Evolutionary conservation across 2,113 vertebrate species (phyloP).

Genomic region (Campylomormyrus numenius): DNA sequence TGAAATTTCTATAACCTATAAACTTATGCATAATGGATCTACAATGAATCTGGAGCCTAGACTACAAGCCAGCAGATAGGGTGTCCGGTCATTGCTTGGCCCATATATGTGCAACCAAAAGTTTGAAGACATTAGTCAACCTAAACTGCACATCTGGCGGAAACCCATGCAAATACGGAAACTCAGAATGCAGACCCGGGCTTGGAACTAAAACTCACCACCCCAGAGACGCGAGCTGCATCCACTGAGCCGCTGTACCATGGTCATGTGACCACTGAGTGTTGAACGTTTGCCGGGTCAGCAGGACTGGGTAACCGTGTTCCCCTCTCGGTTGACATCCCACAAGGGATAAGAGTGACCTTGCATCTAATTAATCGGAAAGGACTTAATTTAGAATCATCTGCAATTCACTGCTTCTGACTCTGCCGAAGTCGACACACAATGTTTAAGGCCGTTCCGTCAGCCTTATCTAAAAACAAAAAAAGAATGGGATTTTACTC

Average conservation of each 20-base stretch:
- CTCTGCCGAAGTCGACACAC: not conserved
- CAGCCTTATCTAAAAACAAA: constrained; percentile 5
- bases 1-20: not conserved
- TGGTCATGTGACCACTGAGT: not conserved
- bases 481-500: not conserved
- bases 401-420: not conserved
- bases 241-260: not conserved
- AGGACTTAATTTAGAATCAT: not conserved
- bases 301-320: not conserved
- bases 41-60: not conserved
- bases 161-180: not conserved
- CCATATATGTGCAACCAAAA: not conserved
- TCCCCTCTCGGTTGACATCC: not conserved
- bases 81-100: not conserved
- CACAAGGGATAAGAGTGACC: not conserved
- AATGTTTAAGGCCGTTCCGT: not conserved
- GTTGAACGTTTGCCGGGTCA: not conserved
- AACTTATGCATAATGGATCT: not conserved
- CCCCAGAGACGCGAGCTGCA: not conserved
- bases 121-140: not conserved
- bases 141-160: not conserved
- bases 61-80: not conserved
- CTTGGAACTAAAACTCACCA: not conserved
- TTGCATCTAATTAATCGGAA: not conserved
- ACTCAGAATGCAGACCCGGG: not conserved